Conservation (phyloP, 2,113 vertebrate species). For the Passer montanus region DNA sequence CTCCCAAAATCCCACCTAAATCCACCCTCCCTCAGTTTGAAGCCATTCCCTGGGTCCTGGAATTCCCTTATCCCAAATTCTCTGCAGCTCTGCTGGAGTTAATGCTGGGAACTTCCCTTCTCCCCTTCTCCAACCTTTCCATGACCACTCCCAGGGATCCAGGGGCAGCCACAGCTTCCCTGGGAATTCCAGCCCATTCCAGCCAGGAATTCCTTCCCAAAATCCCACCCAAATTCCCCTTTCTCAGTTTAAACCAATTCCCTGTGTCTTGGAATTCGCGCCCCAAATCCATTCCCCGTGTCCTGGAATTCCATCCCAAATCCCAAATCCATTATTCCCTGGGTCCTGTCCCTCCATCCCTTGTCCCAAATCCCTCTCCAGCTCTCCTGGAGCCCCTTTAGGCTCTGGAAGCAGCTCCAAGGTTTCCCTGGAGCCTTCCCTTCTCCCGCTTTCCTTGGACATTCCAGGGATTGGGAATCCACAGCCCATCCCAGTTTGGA, state of each 20-base stretch:
- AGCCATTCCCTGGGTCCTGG: too few relatives aligned
- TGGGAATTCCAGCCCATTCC: neutral
- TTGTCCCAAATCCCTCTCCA: neutral
- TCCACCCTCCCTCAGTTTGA: rapidly evolving
- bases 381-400: neutral
- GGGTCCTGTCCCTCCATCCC: neutral
- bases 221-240: too few relatives aligned
- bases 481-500: neutral
- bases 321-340: too few relatives aligned
- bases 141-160: too few relatives aligned
- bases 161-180: neutral
- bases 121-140: neutral
- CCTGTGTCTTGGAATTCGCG: too few relatives aligned
- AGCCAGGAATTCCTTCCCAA: neutral
- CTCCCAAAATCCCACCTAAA: neutral
- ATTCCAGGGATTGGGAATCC: neutral
- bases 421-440: neutral
- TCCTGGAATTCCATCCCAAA: neutral
- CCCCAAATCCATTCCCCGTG: too few relatives aligned
- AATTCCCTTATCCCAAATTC: neutral
- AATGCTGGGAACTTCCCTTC: neutral
- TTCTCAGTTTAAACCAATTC: too few relatives aligned
- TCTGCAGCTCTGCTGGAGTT: neutral
- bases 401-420: neutral
- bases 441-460: neutral